Evolutionary conservation across 2,113 vertebrate genomes (phyloP).

Genomic region (Ceyx margarethae): DNA sequence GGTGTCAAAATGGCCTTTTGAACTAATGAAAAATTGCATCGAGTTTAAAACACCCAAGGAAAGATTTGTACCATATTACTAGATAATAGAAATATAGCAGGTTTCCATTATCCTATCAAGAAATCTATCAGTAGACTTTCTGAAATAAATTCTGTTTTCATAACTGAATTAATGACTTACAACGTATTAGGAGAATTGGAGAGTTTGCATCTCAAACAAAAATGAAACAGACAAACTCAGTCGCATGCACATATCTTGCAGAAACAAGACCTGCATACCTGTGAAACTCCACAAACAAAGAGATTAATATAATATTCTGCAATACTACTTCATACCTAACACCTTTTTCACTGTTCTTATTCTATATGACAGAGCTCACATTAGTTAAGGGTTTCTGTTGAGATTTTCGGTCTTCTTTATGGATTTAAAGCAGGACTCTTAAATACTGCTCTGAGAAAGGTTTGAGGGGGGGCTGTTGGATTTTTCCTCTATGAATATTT

Average conservation of each 20-base stretch:
- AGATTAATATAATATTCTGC: background rate
- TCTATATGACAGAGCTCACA: background rate
- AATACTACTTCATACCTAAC: background rate
- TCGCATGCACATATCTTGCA: background rate
- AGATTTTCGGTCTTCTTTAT: background rate
- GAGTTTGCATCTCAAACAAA: background rate
- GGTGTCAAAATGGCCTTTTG: background rate
- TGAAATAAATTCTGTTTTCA: conserved; percentile 9
- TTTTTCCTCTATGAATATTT: background rate
- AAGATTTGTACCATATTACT: background rate
- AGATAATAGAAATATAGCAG: background rate
- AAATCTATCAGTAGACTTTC: background rate
- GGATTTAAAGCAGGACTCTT: background rate
- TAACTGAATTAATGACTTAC: background rate
- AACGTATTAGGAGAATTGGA: background rate
- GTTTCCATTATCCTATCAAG: background rate
- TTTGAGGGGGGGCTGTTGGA: background rate
- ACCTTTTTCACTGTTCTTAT: background rate
- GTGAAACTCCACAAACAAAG: background rate
- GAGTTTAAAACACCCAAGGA: background rate
- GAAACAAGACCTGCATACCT: background rate
- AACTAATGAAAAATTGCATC: conserved; percentile 1
- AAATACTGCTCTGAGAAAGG: background rate
- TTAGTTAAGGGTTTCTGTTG: background rate
- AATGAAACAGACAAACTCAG: conserved; percentile 19